Conservation (phyloP, 2,888 invertebrate genomes). For the Ophion ellenae region DNA sequence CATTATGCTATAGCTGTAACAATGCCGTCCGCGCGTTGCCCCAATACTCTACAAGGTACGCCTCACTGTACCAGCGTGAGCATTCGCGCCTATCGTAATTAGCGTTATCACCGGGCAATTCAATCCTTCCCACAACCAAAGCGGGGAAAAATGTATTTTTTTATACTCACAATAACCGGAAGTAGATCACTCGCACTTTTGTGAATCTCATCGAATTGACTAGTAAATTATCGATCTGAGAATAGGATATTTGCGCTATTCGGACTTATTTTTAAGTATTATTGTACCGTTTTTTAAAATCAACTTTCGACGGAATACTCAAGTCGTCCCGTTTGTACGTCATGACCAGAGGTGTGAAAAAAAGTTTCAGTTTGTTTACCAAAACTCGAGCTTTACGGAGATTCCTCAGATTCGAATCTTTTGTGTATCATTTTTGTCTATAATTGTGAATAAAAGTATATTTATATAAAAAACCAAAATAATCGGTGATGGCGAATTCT, state of each 20-base stretch:
- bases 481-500: not conserved
- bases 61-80: not conserved
- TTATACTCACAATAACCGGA: not conserved
- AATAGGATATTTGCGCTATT: not conserved
- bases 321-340: not conserved
- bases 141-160: not conserved
- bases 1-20: not conserved
- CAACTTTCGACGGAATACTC: not conserved
- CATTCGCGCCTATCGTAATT: slow-evolving; percentile 4
- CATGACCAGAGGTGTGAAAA: not conserved
- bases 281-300: not conserved
- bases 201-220: slow-evolving; percentile 6
- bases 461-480: slow-evolving; percentile 8
- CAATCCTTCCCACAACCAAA: not conserved
- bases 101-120: not conserved
- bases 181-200: slow-evolving; percentile 8
- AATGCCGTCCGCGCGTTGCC: slow-evolving; percentile 8
- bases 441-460: slow-evolving; percentile 46
- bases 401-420: not conserved
- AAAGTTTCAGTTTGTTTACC: not conserved
- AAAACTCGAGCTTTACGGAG: not conserved
- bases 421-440: slow-evolving; percentile 30
- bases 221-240: not conserved
- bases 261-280: not conserved
- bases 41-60: slow-evolving; percentile 24